Evolutionary conservation across 2,888 invertebrate species (phyloP).

Genomic region (Drosophila mercatorum): DNA sequence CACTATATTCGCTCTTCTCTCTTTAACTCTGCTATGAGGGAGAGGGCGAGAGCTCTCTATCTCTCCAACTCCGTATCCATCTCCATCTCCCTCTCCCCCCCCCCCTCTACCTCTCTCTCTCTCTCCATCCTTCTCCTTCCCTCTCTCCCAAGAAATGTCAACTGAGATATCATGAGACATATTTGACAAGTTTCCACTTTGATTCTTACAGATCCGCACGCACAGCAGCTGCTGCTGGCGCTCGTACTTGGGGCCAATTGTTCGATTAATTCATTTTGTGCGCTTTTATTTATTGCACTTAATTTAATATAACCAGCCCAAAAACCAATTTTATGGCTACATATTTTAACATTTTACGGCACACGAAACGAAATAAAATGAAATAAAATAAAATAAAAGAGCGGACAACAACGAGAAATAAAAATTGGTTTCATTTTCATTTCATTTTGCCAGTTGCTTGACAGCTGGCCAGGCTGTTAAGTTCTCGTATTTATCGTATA

Average conservation of each 20-base stretch:
- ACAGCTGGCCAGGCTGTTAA: slow-evolving; percentile 52
- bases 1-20: no score
- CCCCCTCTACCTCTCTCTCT: no score
- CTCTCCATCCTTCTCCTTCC: not conserved
- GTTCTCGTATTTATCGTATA: slow-evolving; percentile 42
- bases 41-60: no score
- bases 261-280: slow-evolving; percentile 63
- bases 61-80: no score
- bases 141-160: not conserved
- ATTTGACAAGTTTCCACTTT: slow-evolving; percentile 16
- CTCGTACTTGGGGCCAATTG: slow-evolving; percentile 22
- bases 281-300: slow-evolving; percentile 56
- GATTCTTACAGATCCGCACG: slow-evolving; percentile 3
- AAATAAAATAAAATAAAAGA: slow-evolving; percentile 14
- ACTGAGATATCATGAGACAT: not conserved
- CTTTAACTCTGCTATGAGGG: no score
- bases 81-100: not conserved
- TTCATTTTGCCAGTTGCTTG: slow-evolving; percentile 61
- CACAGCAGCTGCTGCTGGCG: slow-evolving; percentile 14
- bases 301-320: slow-evolving; percentile 48
- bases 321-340: slow-evolving; percentile 73
- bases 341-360: slow-evolving; percentile 65
- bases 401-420: slow-evolving; percentile 13
- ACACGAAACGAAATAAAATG: not conserved
- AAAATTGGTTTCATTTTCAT: slow-evolving; percentile 66